Evolutionary conservation across 2,888 invertebrate species (phyloP).

Genomic region (Nasonovia ribisnigri): DNA sequence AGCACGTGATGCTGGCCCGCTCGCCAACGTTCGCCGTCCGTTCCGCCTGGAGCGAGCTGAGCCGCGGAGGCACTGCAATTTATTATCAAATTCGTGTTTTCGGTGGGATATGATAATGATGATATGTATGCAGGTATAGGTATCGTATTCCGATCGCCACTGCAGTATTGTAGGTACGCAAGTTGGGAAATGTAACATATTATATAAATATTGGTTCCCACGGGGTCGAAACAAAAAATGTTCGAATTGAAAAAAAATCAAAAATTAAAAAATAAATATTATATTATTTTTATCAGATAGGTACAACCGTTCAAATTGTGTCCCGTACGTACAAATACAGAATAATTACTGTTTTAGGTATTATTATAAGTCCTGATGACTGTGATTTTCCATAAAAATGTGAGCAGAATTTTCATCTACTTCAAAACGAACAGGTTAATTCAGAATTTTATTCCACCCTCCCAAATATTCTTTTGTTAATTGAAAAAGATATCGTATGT

Average conservation of each 20-base stretch:
- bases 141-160: background rate
- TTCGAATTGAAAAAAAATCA: no score
- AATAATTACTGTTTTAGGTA: background rate
- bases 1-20: conserved; percentile 81
- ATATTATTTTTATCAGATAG: background rate
- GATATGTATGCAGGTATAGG: background rate
- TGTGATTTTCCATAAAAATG: background rate
- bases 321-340: background rate
- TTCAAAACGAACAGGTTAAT: background rate
- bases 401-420: background rate
- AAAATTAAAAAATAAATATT: background rate
- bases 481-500: background rate
- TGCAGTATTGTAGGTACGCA: background rate
- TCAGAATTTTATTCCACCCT: background rate
- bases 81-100: conserved; percentile 20
- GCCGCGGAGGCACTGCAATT: conserved; percentile 80
- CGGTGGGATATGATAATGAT: background rate
- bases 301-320: background rate
- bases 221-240: background rate
- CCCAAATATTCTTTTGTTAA: no score
- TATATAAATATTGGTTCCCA: background rate
- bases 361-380: background rate
- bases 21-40: conserved; percentile 81
- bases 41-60: conserved; percentile 81
- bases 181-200: background rate